Conservation (phyloP, 2,797 vertebrate genomes). For the Protonibea diacanthus region DNA sequence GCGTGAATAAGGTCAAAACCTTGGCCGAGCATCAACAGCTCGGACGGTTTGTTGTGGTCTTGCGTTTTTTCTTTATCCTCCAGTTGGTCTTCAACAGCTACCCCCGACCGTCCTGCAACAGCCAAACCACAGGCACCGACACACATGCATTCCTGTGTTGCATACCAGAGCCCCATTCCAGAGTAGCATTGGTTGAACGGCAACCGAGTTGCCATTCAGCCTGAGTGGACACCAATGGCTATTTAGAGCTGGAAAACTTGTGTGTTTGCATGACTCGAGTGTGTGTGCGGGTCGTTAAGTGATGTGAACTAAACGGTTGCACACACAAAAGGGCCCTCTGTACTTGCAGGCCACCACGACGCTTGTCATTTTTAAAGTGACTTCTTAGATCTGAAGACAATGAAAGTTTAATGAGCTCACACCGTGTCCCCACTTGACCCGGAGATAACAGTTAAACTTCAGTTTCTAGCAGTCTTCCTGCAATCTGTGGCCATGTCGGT, state of each 20-base stretch:
- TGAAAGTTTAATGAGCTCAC: neutral
- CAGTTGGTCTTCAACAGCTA: conserved; percentile 12
- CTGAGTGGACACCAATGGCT: conserved; percentile 8
- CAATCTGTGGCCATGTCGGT: neutral
- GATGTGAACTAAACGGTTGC: conserved; percentile 4
- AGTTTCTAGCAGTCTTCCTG: neutral
- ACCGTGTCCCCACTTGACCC: conserved; percentile 12
- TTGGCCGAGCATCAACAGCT: neutral
- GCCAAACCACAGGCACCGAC: conserved; percentile 69
- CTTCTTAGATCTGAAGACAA: neutral
- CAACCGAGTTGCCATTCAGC: conserved; percentile 27
- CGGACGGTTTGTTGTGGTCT: neutral
- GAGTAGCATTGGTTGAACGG: conserved; percentile 44
- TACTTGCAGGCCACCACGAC: neutral
- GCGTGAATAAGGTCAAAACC: neutral
- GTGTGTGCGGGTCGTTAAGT: conserved; percentile 1
- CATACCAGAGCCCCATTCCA: conserved; percentile 61
- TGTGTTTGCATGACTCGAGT: conserved; percentile 17
- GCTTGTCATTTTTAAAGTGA: neutral
- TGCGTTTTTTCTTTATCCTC: neutral
- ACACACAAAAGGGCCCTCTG: neutral
- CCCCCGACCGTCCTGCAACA: conserved; percentile 50
- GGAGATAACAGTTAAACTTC: neutral
- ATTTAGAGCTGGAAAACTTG: conserved; percentile 22
- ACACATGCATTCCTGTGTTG: conserved; percentile 68